Percentiles rank a stretch among this genome's conserved stretches.
phyloP scores from a whole-genome alignment of 2,113 vertebrate genomes.

The Camarhynchus parvulus region DNA sequence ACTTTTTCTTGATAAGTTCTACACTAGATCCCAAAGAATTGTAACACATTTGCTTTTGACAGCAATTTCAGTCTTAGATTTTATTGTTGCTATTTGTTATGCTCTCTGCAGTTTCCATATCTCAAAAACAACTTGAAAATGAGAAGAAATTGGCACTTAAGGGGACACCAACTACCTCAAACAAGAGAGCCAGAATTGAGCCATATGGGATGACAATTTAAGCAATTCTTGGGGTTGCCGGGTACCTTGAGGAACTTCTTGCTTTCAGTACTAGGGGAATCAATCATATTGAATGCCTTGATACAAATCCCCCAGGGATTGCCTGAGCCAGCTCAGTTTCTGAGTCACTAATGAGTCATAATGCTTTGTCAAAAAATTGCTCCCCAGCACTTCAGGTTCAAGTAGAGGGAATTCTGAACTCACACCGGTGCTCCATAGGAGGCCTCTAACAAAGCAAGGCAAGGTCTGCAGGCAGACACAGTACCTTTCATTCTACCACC shows the following conservation, averaged over 20 bases:
- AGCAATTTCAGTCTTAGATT: not conserved
- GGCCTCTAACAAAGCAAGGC: constrained; percentile 56
- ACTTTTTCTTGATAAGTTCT: not conserved
- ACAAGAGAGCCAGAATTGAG: not conserved
- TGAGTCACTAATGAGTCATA: constrained; percentile 60
- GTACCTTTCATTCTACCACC: constrained; percentile 55
- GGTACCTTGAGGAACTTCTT: constrained; percentile 10
- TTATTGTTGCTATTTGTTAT: not conserved
- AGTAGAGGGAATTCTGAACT: constrained; percentile 55
- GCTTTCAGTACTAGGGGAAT: not conserved
- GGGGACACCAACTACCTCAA: not conserved
- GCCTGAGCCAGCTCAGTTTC: constrained; percentile 26
- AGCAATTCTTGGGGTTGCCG: not conserved
- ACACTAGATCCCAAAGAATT: not conserved
- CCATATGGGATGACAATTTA: not conserved
- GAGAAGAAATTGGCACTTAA: not conserved
- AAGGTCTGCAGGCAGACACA: constrained; percentile 31
- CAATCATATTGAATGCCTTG: constrained; percentile 26
- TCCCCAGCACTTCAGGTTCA: constrained; percentile 50
- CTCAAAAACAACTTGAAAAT: not conserved
- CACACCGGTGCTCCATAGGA: constrained; percentile 24
- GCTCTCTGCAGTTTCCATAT: not conserved
- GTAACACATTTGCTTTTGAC: not conserved
- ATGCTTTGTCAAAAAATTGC: constrained; percentile 56
- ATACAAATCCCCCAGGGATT: constrained; percentile 6